Conservation (phyloP, 2,797 vertebrate species). For the Loris lydekkerianus region DNA sequence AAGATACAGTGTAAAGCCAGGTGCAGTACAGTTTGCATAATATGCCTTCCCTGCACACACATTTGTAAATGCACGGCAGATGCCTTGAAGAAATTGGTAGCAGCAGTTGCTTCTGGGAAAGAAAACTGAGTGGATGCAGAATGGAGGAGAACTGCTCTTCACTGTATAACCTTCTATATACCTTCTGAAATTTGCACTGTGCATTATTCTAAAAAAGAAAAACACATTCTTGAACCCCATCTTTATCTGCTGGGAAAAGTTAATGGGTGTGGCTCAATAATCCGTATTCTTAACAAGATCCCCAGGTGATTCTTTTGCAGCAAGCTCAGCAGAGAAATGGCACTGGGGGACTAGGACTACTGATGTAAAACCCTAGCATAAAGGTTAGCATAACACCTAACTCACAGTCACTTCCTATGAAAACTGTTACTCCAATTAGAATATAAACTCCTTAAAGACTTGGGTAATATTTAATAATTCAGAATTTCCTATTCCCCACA, state of each 20-base stretch:
- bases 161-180: not conserved
- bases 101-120: not conserved
- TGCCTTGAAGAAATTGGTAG: not conserved
- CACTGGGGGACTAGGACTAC: not conserved
- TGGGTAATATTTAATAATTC: conserved; percentile 48
- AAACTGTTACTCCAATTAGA: conserved; percentile 42
- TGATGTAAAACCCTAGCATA: not conserved
- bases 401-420: not conserved
- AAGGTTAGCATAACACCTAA: not conserved
- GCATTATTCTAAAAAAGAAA: not conserved
- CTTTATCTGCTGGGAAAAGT: conserved; percentile 50
- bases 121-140: not conserved
- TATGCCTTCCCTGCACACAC: too few species aligned
- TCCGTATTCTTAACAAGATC: conserved; percentile 72
- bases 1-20: not conserved
- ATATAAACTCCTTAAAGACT: conserved; percentile 22
- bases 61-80: not conserved
- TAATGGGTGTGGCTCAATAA: not conserved
- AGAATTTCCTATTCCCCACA: conserved; percentile 47
- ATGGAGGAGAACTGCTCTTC: not conserved
- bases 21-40: not conserved
- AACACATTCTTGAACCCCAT: not conserved
- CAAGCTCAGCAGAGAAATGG: not conserved
- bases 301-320: conserved; percentile 48
- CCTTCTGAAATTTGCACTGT: not conserved